Percentiles rank a stretch among this genome's conserved stretches.
Evolutionary conservation across 2,888 invertebrate species (phyloP).

Genomic region (Schizotus pectinicornis): DNA sequence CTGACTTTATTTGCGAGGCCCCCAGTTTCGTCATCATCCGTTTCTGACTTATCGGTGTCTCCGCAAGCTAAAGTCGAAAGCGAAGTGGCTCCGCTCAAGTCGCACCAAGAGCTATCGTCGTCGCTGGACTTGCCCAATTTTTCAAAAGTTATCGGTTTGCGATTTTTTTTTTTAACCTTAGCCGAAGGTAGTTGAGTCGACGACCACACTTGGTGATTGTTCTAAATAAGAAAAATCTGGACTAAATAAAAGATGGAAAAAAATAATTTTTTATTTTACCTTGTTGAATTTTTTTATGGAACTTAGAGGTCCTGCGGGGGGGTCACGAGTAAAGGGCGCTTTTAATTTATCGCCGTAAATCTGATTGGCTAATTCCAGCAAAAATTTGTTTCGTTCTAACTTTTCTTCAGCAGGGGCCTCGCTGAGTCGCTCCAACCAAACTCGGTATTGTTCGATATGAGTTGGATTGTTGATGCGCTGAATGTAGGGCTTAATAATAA

Average conservation of each 20-base stretch:
- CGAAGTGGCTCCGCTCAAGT: conserved; percentile 2
- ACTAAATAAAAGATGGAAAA: not conserved
- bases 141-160: conserved; percentile 4
- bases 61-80: not conserved
- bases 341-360: conserved; percentile 11
- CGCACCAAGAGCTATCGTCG: conserved; percentile 13
- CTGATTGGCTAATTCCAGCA: conserved; percentile 20
- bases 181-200: too few relatives aligned
- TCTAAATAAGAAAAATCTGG: too few relatives aligned
- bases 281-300: not conserved
- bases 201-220: too few relatives aligned
- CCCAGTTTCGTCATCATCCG: conserved; percentile 1
- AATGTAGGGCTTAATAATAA: conserved; percentile 15
- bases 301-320: conserved; percentile 4
- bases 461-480: conserved; percentile 5
- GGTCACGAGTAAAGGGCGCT: conserved; percentile 9
- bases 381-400: conserved; percentile 13
- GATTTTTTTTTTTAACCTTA: not conserved
- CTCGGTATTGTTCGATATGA: conserved; percentile 5
- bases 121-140: not conserved
- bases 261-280: not conserved
- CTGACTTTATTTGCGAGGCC: not conserved
- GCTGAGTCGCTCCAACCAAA: conserved; percentile 21
- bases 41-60: not conserved
- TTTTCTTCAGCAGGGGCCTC: not conserved